Percentiles rank a stretch among this genome's conserved stretches.
These are phyloP conservation scores for Amblyjoppa proteus DNA, from an alignment of 2,888 invertebrate species.

Conservation along the genomic window DNA sequence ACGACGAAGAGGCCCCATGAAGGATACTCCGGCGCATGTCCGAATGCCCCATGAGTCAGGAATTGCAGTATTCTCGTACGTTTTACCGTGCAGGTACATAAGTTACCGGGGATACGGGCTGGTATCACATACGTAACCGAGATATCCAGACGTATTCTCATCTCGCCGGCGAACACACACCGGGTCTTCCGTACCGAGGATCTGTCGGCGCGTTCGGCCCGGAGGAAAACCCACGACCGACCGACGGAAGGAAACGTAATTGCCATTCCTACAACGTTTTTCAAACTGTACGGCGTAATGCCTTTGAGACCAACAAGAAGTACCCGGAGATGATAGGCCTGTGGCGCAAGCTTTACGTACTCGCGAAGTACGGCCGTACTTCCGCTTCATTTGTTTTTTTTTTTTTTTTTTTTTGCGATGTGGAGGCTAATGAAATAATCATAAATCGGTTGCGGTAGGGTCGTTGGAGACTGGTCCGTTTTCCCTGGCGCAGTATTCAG, in stretches of 20 bases:
- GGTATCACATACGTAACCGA: constrained; percentile 42
- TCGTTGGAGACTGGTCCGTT: no score
- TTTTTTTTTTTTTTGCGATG: background rate
- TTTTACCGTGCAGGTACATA: constrained; percentile 15
- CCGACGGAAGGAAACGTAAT: constrained; percentile 57
- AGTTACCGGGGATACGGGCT: constrained; percentile 43
- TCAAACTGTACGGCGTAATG: constrained; percentile 20
- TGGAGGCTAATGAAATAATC: background rate
- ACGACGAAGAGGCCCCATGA: constrained; percentile 1
- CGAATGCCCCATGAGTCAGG: constrained; percentile 29
- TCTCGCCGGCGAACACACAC: constrained; percentile 20
- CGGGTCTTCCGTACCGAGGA: constrained; percentile 2
- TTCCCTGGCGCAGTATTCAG: no score
- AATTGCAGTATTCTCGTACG: constrained; percentile 41
- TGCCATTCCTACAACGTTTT: constrained; percentile 30
- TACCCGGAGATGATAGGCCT: background rate
- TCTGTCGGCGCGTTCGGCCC: constrained; percentile 41
- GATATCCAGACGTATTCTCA: constrained; percentile 56
- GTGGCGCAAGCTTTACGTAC: background rate
- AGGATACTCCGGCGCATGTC: constrained; percentile 14
- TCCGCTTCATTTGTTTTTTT: background rate
- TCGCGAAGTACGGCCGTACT: background rate
- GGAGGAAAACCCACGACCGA: constrained; percentile 33
- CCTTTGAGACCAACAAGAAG: constrained; percentile 29
- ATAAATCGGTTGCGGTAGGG: no score